A percentile compares a stretch with the other conserved stretches of the same genome.
These are phyloP conservation scores for Fragariocoptes setiger DNA, from an alignment of 1,140 invertebrate species.

Conservation along the genomic window DNA sequence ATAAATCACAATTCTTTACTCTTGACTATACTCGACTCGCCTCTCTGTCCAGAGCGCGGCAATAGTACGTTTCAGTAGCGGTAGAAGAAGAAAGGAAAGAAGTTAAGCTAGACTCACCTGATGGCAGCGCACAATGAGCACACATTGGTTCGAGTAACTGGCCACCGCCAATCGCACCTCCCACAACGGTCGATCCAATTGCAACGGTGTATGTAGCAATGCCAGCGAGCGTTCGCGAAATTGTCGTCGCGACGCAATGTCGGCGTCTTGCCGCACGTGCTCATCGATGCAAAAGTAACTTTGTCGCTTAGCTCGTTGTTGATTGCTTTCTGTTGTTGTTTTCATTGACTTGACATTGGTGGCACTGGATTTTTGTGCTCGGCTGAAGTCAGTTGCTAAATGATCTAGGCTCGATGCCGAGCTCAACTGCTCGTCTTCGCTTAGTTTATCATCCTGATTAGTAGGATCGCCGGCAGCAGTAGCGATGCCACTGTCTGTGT, in stretches of 20 bases:
- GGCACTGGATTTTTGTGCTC: not conserved
- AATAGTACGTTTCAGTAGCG: not conserved
- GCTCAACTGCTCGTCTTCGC: no score
- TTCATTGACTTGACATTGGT: not conserved
- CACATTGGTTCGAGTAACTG: slow-evolving; percentile 15
- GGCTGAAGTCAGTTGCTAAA: no score
- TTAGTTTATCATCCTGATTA: no score
- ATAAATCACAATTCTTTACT: no score
- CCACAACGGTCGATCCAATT: slow-evolving; percentile 21
- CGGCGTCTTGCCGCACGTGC: slow-evolving; percentile 19
- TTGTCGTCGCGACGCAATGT: slow-evolving; percentile 15
- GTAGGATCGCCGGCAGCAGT: no score
- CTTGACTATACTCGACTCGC: no score
- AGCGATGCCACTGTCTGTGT: no score
- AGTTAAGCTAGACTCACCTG: slow-evolving; percentile 15
- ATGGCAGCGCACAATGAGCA: slow-evolving; percentile 23
- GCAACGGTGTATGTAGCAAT: slow-evolving; percentile 18
- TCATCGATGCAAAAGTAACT: slow-evolving; percentile 23
- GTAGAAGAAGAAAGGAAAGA: slow-evolving; percentile 4
- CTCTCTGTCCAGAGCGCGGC: not conserved
- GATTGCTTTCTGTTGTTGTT: slow-evolving; percentile 3
- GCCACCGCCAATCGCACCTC: slow-evolving; percentile 16
- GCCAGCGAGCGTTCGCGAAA: slow-evolving; percentile 19
- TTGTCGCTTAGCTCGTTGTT: slow-evolving; percentile 8
- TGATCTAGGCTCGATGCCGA: no score